Conservation (phyloP, 1,140 invertebrate species). For the Microplitis mediator region DNA sequence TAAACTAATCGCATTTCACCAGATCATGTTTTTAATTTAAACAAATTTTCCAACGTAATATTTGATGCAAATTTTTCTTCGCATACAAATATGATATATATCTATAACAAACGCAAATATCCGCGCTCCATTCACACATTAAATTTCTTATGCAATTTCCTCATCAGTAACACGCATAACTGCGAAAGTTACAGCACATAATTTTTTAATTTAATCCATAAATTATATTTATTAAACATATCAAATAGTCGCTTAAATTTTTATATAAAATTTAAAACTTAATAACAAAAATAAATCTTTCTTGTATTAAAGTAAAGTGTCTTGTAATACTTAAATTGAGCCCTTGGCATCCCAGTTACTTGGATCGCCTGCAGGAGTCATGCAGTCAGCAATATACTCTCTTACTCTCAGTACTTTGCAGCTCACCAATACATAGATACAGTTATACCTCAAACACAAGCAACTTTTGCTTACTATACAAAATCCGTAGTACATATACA, state of each 20-base stretch:
- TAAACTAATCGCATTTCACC: too few relatives aligned
- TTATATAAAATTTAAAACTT: too few relatives aligned
- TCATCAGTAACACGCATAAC: not conserved
- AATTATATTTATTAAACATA: not conserved
- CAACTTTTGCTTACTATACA: too few relatives aligned
- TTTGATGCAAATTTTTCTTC: not conserved
- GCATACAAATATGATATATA: not conserved
- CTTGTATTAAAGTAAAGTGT: not conserved
- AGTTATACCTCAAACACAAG: too few relatives aligned
- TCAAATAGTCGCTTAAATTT: too few relatives aligned
- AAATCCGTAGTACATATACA: too few relatives aligned
- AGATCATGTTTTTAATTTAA: too few relatives aligned
- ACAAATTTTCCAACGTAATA: too few relatives aligned
- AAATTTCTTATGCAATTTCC: slow-evolving; percentile 4
- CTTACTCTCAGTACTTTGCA: not conserved
- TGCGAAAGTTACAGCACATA: not conserved
- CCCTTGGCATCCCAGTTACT: not conserved
- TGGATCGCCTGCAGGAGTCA: not conserved
- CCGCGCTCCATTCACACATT: not conserved
- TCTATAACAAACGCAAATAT: not conserved
- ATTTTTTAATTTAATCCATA: not conserved
- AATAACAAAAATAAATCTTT: not conserved
- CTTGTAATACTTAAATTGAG: not conserved
- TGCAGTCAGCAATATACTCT: not conserved
- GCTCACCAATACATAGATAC: too few relatives aligned